phyloP scores from a whole-genome alignment of 2,797 vertebrate species.

The Leuciscus waleckii region DNA sequence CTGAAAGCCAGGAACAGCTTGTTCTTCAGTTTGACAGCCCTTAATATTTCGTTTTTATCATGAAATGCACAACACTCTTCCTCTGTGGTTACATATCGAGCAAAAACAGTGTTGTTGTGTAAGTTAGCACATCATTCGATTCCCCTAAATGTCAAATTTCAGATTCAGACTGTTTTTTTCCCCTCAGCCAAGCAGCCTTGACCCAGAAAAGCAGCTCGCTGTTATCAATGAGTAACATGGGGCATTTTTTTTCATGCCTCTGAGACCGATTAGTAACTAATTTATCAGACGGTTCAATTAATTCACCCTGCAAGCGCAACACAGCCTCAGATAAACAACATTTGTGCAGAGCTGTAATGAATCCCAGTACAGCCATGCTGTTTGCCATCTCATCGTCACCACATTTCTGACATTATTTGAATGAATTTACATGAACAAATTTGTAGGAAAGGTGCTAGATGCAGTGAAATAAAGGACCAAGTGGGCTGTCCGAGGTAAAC shows the following conservation, averaged over 20 bases:
- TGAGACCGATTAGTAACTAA: slow-evolving; percentile 37
- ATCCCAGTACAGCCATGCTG: slow-evolving; percentile 2
- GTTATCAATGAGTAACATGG: slow-evolving; percentile 41
- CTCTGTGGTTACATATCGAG: slow-evolving; percentile 14
- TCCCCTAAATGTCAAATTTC: slow-evolving; percentile 27
- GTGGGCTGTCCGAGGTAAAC: not conserved
- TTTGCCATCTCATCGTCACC: not conserved
- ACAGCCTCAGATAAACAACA: slow-evolving; percentile 8
- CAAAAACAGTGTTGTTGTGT: slow-evolving; percentile 9
- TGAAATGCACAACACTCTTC: not conserved
- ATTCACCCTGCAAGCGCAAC: not conserved
- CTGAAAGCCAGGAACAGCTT: not conserved
- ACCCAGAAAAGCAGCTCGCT: slow-evolving; percentile 22
- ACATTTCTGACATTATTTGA: not conserved
- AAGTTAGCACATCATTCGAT: slow-evolving; percentile 14
- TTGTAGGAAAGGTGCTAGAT: not conserved
- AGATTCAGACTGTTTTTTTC: not conserved
- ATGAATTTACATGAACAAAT: not conserved
- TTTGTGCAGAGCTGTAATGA: not conserved
- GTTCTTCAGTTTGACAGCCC: not conserved
- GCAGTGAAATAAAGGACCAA: not conserved
- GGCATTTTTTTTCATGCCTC: slow-evolving; percentile 14
- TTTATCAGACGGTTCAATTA: slow-evolving; percentile 36
- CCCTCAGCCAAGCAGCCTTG: slow-evolving; percentile 9
- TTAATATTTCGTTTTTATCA: not conserved